Evolutionary conservation across 2,888 invertebrate genomes (phyloP), one percentile per base, ranked within the genome.

Genomic region (Trichogramma dendrolimi): DNA sequence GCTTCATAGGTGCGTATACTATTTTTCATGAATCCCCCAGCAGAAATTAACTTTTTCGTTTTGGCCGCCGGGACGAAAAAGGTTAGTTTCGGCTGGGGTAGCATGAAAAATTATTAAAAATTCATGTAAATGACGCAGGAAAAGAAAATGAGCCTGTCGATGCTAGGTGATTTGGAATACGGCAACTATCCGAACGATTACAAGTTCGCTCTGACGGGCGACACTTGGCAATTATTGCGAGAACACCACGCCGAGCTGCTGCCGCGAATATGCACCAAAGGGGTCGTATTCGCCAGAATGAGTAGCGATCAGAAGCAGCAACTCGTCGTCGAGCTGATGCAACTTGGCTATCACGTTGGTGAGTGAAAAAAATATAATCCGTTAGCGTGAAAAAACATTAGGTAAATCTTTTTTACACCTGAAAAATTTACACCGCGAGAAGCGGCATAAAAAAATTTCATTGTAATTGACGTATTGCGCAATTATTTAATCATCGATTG

Each of bases 271-370:
- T 76, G 82, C 54, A 80, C 85, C 1, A 76, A 83, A 77, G 90
- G 91, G 1, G 88, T 88, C 63, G 86, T 94, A 63, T 94, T 92
- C 80, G 92, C 93, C 0, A 83, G 94, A 11, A 93, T 94, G 85
- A 86, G 86, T 10, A 90, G 90, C 1, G 90, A 90, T 67, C 89
- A 91, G 73, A 93, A 93, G 76, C 87, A 89, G 43, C 89, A 90
- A 73, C 79, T 92, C 56, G 84, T 93, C 6, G 82, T 86, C 49
- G 83, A 85, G 27, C 80, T 92, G 54, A 90, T 92, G 81, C 86
- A 83, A 68, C 82, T 87, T 53, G 87, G 85, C 65, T 85, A 87
- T 71, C 82, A 87, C 53, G 89, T 89, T 60, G 88, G 88, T 81
- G 60, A 41, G 76, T 61, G 53, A 27, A 27, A 27, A 27, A 27